Evolutionary conservation across 1,140 invertebrate species (phyloP), one percentile per base, ranked within the genome.

Genomic region (Drosophila sproati): DNA sequence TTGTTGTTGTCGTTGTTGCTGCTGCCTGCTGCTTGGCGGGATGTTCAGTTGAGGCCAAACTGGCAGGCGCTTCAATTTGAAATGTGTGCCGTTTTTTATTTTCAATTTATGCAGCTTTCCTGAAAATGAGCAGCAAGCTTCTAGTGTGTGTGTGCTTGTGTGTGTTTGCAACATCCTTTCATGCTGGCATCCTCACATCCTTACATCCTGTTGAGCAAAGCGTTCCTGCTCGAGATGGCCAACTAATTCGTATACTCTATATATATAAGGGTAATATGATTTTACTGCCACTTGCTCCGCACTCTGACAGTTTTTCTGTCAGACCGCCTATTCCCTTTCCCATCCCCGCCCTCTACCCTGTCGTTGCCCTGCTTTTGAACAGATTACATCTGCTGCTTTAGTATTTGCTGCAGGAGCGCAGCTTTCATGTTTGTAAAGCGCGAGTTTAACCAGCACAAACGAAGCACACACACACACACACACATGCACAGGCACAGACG

Each of bases 401-500:
- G 73, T 64, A 76, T 61, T 76, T 68, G 52, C 57, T 78, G 55
- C 51, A 63, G 67, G 41, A 43, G 51, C 5, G 29, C 39, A 57
- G 67, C 73, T 68, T 88, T 73, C 73, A 80, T 88, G 79, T 88
- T 83, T 78, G 63, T 63, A 82, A 78, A 78, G 77, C 77, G 80
- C 81, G 75, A 86, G 37, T 77, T 87, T 70, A 87, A 64, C 60
- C 71, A 31, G 47, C 68, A 47, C 57, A 60, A 60, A 60, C 43
- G 48, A 8, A 52, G 60, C 41, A 43, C 28, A 63, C 48, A 63
- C 48, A 43, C 39, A 39, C 34, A 48, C 37, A 55, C 4, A 52
- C 34, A 51, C 2, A 20, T 0, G 1, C 20, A 20, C 20, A 20
- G 20, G 39, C 68, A 47, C 57, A 60, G 47, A 60, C 43, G 39